phyloP scores from a whole-genome alignment of 2,113 vertebrate species.

The Mobula hypostoma region DNA sequence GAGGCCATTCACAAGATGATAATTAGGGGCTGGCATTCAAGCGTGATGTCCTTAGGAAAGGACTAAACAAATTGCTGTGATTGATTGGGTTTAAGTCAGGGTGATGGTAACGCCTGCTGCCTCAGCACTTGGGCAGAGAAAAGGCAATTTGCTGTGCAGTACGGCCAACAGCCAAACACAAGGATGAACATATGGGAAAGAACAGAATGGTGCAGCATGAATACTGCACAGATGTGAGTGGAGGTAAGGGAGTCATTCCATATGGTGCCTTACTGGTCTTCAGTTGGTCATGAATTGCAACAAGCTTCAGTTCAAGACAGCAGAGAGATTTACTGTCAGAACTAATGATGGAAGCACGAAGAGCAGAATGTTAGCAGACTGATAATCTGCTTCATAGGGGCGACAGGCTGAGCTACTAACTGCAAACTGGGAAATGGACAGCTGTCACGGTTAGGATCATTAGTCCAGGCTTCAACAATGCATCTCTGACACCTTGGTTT shows the following conservation, averaged over 20 bases:
- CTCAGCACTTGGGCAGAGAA: slow-evolving; percentile 55
- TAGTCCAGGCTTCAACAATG: slow-evolving; percentile 20
- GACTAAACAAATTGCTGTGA: slow-evolving; percentile 39
- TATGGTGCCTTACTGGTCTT: slow-evolving; percentile 51
- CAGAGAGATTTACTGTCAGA: slow-evolving; percentile 39
- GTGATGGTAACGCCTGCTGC: slow-evolving; percentile 46
- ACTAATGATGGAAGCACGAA: slow-evolving; percentile 5
- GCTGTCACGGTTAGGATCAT: slow-evolving; percentile 41
- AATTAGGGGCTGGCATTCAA: slow-evolving; percentile 41
- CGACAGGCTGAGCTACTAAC: slow-evolving; percentile 37
- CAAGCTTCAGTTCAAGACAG: slow-evolving; percentile 46
- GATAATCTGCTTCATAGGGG: slow-evolving; percentile 40
- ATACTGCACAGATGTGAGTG: slow-evolving; percentile 53
- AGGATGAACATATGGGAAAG: slow-evolving; percentile 67
- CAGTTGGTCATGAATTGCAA: slow-evolving; percentile 54
- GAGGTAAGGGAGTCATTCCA: slow-evolving; percentile 48
- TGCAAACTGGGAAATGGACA: slow-evolving; percentile 38
- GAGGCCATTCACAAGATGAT: slow-evolving; percentile 52
- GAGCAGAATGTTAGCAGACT: slow-evolving; percentile 8
- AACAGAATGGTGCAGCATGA: slow-evolving; percentile 56
- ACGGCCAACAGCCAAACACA: slow-evolving; percentile 59
- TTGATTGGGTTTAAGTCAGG: slow-evolving; percentile 46
- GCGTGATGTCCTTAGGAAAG: slow-evolving; percentile 43
- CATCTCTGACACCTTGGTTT: slow-evolving; percentile 39
- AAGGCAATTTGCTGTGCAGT: slow-evolving; percentile 62